phyloP scores from a whole-genome alignment of 2,797 vertebrate species.

The Mareca strepera region DNA sequence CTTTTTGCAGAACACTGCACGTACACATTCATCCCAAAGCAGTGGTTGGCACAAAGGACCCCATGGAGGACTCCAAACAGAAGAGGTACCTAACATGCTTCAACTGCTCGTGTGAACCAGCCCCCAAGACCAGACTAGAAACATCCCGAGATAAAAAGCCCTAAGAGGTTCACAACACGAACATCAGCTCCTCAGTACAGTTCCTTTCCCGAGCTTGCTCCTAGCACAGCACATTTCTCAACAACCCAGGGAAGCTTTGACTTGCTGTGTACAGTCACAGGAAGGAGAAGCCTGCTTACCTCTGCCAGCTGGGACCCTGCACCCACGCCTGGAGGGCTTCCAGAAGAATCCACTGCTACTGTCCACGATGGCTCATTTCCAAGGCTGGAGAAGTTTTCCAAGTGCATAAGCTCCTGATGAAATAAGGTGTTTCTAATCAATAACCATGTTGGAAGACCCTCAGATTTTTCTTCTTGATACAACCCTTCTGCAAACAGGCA shows the following conservation, averaged over 20 bases:
- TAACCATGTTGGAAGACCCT: background rate
- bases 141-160: background rate
- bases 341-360: background rate
- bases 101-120: background rate
- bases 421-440: background rate
- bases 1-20: too few species aligned
- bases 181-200: background rate
- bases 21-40: too few species aligned
- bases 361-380: background rate
- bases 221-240: accelerated
- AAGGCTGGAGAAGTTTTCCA: background rate
- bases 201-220: background rate
- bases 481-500: background rate
- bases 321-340: background rate
- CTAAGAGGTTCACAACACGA: accelerated
- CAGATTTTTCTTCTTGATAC: background rate
- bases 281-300: background rate
- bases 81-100: background rate
- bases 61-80: accelerated
- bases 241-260: accelerated
- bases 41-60: too few species aligned
- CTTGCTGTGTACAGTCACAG: accelerated
- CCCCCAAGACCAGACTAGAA: background rate
- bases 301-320: background rate
- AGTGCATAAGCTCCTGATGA: background rate